Percentiles rank a stretch among this genome's conserved stretches.
Conservation (phyloP, 2,888 invertebrate species). For the Philaethria dido region DNA sequence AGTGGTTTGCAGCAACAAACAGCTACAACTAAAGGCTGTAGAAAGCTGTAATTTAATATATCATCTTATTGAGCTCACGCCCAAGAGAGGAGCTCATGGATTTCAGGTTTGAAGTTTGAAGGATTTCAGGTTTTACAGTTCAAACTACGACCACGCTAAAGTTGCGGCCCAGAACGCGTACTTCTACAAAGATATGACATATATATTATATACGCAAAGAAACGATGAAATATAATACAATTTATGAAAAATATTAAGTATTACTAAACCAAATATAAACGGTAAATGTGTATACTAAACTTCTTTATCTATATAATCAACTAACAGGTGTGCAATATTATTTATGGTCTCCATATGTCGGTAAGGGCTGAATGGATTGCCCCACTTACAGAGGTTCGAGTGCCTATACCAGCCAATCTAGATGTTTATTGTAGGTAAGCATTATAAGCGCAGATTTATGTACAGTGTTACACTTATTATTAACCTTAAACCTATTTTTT, state of each 20-base stretch:
- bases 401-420: slow-evolving; percentile 55
- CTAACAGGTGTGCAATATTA: slow-evolving; percentile 72
- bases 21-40: too few relatives aligned
- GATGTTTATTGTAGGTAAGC: slow-evolving; percentile 45
- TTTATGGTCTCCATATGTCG: slow-evolving; percentile 72
- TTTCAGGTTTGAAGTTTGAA: too few relatives aligned
- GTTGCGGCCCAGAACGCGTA: too few relatives aligned
- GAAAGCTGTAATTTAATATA: too few relatives aligned
- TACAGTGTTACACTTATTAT: neutral
- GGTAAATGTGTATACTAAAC: slow-evolving; percentile 62
- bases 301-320: slow-evolving; percentile 74
- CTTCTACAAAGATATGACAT: too few relatives aligned
- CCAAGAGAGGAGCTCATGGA: too few relatives aligned
- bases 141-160: too few relatives aligned
- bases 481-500: neutral
- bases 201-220: too few relatives aligned
- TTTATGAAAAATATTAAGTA: neutral
- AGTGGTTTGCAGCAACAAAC: too few relatives aligned
- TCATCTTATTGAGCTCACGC: too few relatives aligned
- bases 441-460: slow-evolving; percentile 39
- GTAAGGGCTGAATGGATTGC: slow-evolving; percentile 71
- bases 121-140: too few relatives aligned
- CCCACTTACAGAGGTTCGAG: slow-evolving; percentile 68
- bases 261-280: slow-evolving; percentile 57
- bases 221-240: neutral